Percentiles rank a stretch among this genome's conserved stretches.
Conservation (phyloP, 2,888 invertebrate species). For the Catocala sponsa region DNA sequence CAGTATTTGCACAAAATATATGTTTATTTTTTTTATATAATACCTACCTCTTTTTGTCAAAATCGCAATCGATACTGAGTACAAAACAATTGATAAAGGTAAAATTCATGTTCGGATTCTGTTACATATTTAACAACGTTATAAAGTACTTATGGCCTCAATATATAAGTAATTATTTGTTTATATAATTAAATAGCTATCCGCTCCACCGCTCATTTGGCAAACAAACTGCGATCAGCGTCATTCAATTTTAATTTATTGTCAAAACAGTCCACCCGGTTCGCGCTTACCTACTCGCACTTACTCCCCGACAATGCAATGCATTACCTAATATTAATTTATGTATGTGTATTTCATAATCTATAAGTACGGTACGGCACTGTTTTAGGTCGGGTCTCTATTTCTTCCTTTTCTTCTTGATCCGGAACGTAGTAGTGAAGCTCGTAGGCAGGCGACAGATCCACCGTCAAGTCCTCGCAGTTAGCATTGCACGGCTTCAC, state of each 20-base stretch:
- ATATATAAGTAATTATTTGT: conserved; percentile 20
- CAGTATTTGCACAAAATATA: too few relatives aligned
- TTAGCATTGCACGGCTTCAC: conserved; percentile 59
- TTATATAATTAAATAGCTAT: conserved; percentile 24
- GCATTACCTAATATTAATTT: conserved; percentile 17
- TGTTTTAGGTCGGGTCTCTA: conserved; percentile 53
- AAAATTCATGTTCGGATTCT: too few relatives aligned
- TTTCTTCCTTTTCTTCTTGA: conserved; percentile 71
- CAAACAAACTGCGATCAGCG: conserved; percentile 20
- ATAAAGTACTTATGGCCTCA: background rate
- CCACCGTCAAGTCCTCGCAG: conserved; percentile 71
- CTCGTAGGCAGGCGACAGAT: conserved; percentile 79
- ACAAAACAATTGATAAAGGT: too few relatives aligned
- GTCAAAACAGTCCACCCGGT: conserved; percentile 18
- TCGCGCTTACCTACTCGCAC: conserved; percentile 1
- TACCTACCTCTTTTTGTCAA: too few relatives aligned
- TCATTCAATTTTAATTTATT: conserved; percentile 21
- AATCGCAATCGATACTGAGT: too few relatives aligned
- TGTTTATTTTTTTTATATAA: too few relatives aligned
- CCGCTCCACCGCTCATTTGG: conserved; percentile 21
- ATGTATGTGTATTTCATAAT: conserved; percentile 53
- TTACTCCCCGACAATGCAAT: conserved; percentile 12
- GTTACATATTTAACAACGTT: too few relatives aligned
- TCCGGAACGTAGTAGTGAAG: conserved; percentile 81
- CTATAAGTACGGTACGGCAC: conserved; percentile 50